phyloP scores from a whole-genome alignment of 92 coral and sea anemone species.

The Scolanthus callimorphus region DNA sequence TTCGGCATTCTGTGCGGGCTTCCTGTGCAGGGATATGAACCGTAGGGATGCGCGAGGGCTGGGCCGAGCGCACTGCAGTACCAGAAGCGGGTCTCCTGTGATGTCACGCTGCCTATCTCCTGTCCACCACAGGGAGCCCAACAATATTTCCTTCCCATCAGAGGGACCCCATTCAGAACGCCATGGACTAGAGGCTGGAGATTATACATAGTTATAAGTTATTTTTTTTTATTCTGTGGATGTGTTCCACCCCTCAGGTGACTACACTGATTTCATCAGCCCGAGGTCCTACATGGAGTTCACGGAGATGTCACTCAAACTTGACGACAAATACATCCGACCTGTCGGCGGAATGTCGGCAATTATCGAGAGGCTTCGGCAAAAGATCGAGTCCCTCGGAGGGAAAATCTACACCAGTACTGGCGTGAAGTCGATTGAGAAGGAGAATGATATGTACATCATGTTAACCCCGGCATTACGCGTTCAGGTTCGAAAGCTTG shows the following conservation, averaged over 20 bases:
- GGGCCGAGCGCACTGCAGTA: too few relatives aligned
- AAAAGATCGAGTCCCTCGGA: conserved; percentile 37
- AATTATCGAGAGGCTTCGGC: conserved; percentile 34
- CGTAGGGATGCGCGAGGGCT: too few relatives aligned
- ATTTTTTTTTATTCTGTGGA: background rate
- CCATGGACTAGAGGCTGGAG: too few relatives aligned
- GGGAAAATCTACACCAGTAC: conserved; percentile 54
- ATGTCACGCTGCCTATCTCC: too few relatives aligned
- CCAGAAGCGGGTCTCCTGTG: too few relatives aligned
- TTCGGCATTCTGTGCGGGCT: too few relatives aligned
- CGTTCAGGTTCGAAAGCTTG: conserved; percentile 50
- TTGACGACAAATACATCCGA: conserved; percentile 44
- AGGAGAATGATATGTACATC: conserved; percentile 13
- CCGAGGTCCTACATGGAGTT: conserved; percentile 69
- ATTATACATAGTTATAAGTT: conserved; percentile 33
- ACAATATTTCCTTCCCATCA: too few relatives aligned
- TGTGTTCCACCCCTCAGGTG: conserved; percentile 12
- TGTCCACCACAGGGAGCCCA: too few relatives aligned
- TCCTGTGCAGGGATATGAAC: too few relatives aligned
- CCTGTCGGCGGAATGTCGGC: conserved; percentile 76
- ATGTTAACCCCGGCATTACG: conserved; percentile 38
- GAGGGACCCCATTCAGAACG: too few relatives aligned
- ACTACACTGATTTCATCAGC: conserved; percentile 70
- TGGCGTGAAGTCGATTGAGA: conserved; percentile 37
- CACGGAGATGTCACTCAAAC: conserved; percentile 46